These are phyloP conservation scores for Pharmacophagus antenor DNA, from an alignment of 2,888 invertebrate genomes.

Conservation along the genomic window DNA sequence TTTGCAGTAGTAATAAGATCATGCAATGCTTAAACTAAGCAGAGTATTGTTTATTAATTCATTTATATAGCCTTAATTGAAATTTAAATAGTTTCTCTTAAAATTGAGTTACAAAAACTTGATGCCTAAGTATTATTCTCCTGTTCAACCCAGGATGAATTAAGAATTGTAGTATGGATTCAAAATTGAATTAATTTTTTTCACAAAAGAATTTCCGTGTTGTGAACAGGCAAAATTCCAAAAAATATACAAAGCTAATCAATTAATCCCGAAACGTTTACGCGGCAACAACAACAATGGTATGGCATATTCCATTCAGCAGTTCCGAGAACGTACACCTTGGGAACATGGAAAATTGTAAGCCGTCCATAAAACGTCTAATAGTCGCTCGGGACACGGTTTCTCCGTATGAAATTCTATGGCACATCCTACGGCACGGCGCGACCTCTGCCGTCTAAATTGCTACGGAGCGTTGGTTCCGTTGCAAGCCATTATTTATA, in stretches of 20 bases:
- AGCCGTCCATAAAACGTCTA: slow-evolving; percentile 24
- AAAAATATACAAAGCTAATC: not conserved
- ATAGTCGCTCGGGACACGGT: slow-evolving; percentile 16
- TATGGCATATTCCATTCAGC: slow-evolving; percentile 13
- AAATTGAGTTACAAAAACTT: too few species aligned
- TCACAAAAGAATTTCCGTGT: too few species aligned
- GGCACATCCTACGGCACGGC: slow-evolving; percentile 24
- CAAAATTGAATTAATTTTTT: too few species aligned
- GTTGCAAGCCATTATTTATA: slow-evolving; percentile 26
- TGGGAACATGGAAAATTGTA: slow-evolving; percentile 18
- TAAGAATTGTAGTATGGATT: too few species aligned
- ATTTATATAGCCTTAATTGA: too few species aligned
- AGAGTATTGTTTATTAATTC: too few species aligned
- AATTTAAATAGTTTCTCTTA: too few species aligned
- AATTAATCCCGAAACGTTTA: not conserved
- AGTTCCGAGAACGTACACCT: slow-evolving; percentile 10
- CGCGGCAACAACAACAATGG: not conserved
- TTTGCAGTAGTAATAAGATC: too few species aligned
- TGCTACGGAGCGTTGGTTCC: slow-evolving; percentile 19
- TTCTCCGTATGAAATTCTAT: slow-evolving; percentile 26
- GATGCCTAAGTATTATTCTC: too few species aligned
- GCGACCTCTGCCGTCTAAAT: slow-evolving; percentile 29
- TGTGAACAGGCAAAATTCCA: too few species aligned
- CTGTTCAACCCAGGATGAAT: too few species aligned
- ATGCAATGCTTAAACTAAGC: too few species aligned